phyloP scores from a whole-genome alignment of 2,113 vertebrate species.

The Tamias sibiricus region DNA sequence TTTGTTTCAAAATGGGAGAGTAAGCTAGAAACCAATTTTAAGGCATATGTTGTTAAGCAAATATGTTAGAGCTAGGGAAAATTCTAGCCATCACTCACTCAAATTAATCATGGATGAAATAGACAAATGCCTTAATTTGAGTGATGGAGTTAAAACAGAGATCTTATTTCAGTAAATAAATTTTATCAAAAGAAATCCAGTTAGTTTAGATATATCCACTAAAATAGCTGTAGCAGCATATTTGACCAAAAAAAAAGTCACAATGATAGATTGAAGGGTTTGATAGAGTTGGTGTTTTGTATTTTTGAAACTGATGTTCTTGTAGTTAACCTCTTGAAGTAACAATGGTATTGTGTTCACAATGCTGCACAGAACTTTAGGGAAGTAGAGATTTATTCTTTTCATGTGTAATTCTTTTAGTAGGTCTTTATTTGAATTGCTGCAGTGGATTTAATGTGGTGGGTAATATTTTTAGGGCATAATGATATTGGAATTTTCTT shows the following conservation, averaged over 20 bases:
- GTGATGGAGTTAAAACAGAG: conserved; percentile 52
- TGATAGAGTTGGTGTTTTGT: conserved; percentile 61
- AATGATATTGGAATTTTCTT: conserved; percentile 78
- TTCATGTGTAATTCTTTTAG: conserved; percentile 63
- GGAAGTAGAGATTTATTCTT: conserved; percentile 62
- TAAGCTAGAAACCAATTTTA: conserved; percentile 28
- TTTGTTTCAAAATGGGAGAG: conserved; percentile 61
- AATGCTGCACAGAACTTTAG: conserved; percentile 53
- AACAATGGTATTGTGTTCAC: conserved; percentile 37
- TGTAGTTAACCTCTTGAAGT: conserved; percentile 58
- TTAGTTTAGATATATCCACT: conserved; percentile 44
- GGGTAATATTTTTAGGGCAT: conserved; percentile 68
- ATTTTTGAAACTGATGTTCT: conserved; percentile 60
- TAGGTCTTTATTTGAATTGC: conserved; percentile 53
- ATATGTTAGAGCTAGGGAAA: conserved; percentile 41
- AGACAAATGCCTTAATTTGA: conserved; percentile 59
- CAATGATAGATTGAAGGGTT: conserved; percentile 62
- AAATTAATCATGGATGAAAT: conserved; percentile 58
- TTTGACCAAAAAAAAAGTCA: conserved; percentile 64
- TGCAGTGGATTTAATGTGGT: conserved; percentile 50
- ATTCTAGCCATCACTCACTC: conserved; percentile 51
- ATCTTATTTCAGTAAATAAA: conserved; percentile 66
- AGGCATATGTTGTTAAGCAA: conserved; percentile 45
- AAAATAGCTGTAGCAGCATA: conserved; percentile 16
- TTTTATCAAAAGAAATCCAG: conserved; percentile 51